Conservation (phyloP, 2,797 vertebrate genomes). For the Leptatherina wallacei region DNA sequence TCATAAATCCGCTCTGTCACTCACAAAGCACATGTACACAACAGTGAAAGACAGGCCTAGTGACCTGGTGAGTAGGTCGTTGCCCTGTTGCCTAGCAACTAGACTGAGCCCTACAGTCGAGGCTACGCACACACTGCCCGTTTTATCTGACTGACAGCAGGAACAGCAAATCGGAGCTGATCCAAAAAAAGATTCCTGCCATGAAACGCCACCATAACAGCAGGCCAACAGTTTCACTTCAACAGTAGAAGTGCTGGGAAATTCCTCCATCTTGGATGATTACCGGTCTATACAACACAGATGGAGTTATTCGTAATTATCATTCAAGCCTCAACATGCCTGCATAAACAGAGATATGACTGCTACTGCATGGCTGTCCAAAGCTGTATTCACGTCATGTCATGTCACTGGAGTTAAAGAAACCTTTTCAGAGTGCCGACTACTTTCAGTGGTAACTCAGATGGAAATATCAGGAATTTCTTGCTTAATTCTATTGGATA, state of each 20-base stretch:
- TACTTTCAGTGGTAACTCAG: background rate
- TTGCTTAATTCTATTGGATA: too few relatives aligned
- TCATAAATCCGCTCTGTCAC: constrained; percentile 62
- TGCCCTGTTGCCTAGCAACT: constrained; percentile 85
- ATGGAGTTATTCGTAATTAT: constrained; percentile 28
- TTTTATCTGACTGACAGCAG: constrained; percentile 56
- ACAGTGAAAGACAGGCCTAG: constrained; percentile 64
- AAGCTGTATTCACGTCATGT: background rate
- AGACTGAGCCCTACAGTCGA: constrained; percentile 73
- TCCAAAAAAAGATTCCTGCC: constrained; percentile 34
- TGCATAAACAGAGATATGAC: constrained; percentile 4
- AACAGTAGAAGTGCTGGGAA: constrained; percentile 44
- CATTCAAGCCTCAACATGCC: constrained; percentile 33
- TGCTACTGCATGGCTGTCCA: background rate
- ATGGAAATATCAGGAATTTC: background rate
- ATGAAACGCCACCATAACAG: constrained; percentile 47
- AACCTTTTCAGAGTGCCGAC: background rate
- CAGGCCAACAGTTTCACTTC: constrained; percentile 45
- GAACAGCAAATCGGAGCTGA: constrained; percentile 43
- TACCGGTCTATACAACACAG: constrained; percentile 37
- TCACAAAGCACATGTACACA: constrained; percentile 25
- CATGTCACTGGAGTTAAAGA: background rate
- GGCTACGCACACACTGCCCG: constrained; percentile 35
- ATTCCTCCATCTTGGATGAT: constrained; percentile 62
- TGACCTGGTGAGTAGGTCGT: constrained; percentile 78